phyloP scores from a whole-genome alignment of 2,797 vertebrate genomes.

The Clamator glandarius region DNA sequence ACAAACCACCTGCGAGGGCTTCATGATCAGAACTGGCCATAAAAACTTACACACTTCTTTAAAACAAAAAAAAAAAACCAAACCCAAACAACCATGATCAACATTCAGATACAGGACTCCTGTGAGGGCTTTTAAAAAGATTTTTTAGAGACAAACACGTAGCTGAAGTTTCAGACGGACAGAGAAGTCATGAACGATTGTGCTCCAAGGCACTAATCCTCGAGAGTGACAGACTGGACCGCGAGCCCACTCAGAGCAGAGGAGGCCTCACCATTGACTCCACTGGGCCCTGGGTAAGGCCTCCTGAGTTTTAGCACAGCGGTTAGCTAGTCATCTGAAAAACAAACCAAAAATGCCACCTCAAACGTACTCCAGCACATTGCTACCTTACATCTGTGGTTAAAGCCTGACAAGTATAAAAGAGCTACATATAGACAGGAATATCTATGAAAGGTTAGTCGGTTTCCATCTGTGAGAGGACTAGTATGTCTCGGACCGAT shows the following conservation, averaged over 20 bases:
- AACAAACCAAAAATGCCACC: background rate
- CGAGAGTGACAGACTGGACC: fast-evolving
- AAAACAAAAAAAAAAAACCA: background rate
- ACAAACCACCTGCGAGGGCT: background rate
- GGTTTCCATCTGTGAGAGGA: background rate
- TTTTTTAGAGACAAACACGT: constrained; percentile 31
- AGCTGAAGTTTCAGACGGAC: background rate
- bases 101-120: constrained; percentile 29
- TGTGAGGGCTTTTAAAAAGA: constrained; percentile 15
- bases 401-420: constrained; percentile 52
- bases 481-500: background rate
- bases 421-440: background rate
- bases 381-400: background rate
- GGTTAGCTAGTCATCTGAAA: background rate
- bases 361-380: background rate
- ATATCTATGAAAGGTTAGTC: background rate
- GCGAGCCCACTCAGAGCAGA: background rate
- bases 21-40: constrained; percentile 38
- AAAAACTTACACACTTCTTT: background rate
- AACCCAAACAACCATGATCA: background rate
- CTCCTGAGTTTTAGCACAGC: constrained; percentile 24
- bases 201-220: background rate
- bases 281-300: background rate
- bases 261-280: background rate
- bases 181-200: background rate